Conservation (phyloP, 2,888 invertebrate species). For the Empis stercorea region DNA sequence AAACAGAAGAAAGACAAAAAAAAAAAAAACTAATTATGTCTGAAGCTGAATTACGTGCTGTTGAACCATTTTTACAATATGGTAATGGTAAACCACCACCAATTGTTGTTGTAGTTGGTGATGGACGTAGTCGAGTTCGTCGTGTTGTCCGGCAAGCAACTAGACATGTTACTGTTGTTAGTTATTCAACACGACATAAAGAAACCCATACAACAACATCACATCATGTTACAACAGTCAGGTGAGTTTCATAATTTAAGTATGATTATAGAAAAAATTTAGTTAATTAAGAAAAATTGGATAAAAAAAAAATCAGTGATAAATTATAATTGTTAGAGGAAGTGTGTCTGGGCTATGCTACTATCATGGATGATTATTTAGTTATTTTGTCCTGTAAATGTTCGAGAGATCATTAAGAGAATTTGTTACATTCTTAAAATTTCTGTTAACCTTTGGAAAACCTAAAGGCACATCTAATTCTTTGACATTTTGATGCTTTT, state of each 20-base stretch:
- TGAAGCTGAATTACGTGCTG: constrained; percentile 11
- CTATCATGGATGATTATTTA: too few relatives aligned
- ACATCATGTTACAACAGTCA: constrained; percentile 37
- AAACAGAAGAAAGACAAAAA: too few relatives aligned
- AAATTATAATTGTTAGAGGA: too few relatives aligned
- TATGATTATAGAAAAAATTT: not conserved
- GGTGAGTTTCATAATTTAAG: constrained; percentile 23
- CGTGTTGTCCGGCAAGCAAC: constrained; percentile 36
- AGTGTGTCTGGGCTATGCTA: too few relatives aligned
- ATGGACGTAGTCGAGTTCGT: constrained; percentile 34
- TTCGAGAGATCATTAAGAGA: too few relatives aligned
- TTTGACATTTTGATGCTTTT: too few relatives aligned
- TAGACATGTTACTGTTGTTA: constrained; percentile 36
- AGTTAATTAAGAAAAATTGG: not conserved
- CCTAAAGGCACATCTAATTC: too few relatives aligned
- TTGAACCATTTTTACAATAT: constrained; percentile 33
- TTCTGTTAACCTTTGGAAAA: too few relatives aligned
- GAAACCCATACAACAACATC: constrained; percentile 36
- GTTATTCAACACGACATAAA: constrained; percentile 35
- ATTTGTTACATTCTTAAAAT: too few relatives aligned
- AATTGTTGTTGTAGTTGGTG: constrained; percentile 36
- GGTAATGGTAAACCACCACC: constrained; percentile 32
- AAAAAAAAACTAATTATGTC: constrained; percentile 15
- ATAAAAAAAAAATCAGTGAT: too few relatives aligned
- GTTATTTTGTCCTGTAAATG: too few relatives aligned